A percentile compares a stretch with the other conserved stretches of the same genome.
Evolutionary conservation across 1,140 invertebrate species (phyloP).

Genomic region (Drosophila kanapiae): DNA sequence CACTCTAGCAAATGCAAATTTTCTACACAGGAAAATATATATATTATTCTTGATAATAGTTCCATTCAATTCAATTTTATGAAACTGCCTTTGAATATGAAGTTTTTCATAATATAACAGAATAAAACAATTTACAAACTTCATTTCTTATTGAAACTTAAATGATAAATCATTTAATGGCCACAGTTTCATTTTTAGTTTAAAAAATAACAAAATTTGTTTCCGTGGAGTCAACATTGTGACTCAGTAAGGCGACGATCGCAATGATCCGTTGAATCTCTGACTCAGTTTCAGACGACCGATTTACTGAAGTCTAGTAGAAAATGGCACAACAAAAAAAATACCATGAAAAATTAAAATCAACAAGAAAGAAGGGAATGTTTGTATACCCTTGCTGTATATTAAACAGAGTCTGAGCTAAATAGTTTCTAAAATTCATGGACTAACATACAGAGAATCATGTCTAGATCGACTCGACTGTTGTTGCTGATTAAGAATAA

Average conservation of each 20-base stretch:
- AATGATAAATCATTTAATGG: not conserved
- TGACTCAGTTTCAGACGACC: slow-evolving; percentile 36
- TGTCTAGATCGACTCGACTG: not conserved
- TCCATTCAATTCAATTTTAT: too few relatives aligned
- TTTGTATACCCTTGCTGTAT: not conserved
- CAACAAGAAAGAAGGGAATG: not conserved
- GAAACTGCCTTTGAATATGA: not conserved
- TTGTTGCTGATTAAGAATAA: not conserved
- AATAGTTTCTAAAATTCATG: too few relatives aligned
- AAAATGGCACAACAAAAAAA: slow-evolving; percentile 16
- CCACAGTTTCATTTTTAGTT: too few relatives aligned
- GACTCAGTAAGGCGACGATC: slow-evolving; percentile 23
- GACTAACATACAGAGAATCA: too few relatives aligned
- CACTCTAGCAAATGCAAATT: slow-evolving; percentile 21
- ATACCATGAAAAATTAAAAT: slow-evolving; percentile 1
- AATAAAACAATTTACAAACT: not conserved
- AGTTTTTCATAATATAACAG: too few relatives aligned
- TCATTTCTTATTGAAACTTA: not conserved
- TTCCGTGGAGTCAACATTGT: not conserved
- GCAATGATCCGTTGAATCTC: slow-evolving; percentile 9
- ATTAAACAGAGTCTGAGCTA: too few relatives aligned
- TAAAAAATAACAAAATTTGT: not conserved
- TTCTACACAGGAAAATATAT: not conserved
- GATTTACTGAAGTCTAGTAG: not conserved
- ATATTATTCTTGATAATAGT: not conserved